A percentile compares a stretch with the other conserved stretches of the same genome.
Conservation (phyloP, 1,140 invertebrate genomes). For the Conus ventricosus region DNA sequence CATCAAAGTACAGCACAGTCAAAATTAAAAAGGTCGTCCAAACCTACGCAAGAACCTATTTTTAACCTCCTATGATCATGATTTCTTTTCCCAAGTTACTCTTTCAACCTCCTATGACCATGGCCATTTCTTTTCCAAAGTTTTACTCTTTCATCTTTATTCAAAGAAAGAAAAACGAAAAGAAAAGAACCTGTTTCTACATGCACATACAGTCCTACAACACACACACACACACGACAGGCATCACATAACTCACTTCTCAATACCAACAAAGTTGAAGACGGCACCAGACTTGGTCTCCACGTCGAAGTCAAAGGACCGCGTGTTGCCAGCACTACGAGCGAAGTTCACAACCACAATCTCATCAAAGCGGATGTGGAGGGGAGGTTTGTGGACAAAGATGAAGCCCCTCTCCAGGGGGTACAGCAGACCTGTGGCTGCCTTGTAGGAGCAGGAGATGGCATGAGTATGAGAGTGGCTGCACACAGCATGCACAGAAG, state of each 20-base stretch:
- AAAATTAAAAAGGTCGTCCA: no score
- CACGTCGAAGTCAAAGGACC: conserved; percentile 92
- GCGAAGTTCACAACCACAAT: conserved; percentile 97
- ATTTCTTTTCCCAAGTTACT: no score
- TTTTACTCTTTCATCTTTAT: no score
- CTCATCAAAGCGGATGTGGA: conserved; percentile 99
- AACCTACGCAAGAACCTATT: no score
- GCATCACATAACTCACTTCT: conserved; percentile 81
- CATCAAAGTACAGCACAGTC: no score
- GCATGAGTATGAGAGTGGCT: conserved; percentile 94
- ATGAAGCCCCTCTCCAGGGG: conserved; percentile 99
- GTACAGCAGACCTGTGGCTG: conserved; percentile 97
- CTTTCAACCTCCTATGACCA: no score
- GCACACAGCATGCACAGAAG: conserved; percentile 49
- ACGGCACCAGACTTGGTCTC: conserved; percentile 91
- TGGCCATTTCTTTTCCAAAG: no score
- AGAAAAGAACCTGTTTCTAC: no score
- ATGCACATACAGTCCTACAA: no score
- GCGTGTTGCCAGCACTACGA: conserved; percentile 93
- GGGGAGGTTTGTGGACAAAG: conserved; percentile 98
- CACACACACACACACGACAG: no score
- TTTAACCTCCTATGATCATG: no score
- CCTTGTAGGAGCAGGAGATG: conserved; percentile 97
- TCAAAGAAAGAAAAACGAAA: no score
- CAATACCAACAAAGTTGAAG: conserved; percentile 98